Conservation (phyloP, 2,113 vertebrate species). For the Muntiacus muntjak region DNA sequence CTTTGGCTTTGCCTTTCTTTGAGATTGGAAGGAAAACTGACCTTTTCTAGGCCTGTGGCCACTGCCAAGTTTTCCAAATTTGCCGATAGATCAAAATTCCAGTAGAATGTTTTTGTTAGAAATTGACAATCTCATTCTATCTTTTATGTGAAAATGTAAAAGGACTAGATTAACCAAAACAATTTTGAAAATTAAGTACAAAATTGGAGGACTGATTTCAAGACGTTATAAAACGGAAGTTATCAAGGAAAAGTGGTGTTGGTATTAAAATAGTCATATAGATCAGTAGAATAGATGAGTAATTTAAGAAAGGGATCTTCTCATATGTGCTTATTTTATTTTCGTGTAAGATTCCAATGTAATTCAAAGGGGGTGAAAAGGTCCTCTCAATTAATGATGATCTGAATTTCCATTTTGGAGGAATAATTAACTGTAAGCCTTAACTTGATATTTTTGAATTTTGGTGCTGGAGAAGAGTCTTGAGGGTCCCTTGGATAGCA, state of each 20-base stretch:
- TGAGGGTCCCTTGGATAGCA: neutral
- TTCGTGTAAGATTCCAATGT: neutral
- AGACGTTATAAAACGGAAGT: neutral
- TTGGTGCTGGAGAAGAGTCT: neutral
- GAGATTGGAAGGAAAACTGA: neutral
- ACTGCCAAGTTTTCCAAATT: neutral
- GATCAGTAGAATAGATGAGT: neutral
- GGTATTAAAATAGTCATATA: neutral
- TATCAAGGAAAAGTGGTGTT: neutral
- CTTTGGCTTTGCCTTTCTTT: neutral
- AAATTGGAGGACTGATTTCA: neutral
- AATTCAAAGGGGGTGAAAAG: neutral
- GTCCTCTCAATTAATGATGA: neutral
- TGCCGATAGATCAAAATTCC: neutral
- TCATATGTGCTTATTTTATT: neutral
- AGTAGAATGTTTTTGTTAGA: neutral
- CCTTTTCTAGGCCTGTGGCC: neutral
- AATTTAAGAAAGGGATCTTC: neutral
- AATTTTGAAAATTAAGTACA: conserved; percentile 7
- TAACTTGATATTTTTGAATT: neutral
- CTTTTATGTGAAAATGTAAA: neutral
- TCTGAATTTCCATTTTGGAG: neutral
- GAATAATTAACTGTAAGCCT: neutral
- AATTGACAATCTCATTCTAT: neutral
- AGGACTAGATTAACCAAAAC: neutral